Base-by-base conservation (phyloP, 2,888 invertebrate species). In the Tipula lateralis region DNA sequence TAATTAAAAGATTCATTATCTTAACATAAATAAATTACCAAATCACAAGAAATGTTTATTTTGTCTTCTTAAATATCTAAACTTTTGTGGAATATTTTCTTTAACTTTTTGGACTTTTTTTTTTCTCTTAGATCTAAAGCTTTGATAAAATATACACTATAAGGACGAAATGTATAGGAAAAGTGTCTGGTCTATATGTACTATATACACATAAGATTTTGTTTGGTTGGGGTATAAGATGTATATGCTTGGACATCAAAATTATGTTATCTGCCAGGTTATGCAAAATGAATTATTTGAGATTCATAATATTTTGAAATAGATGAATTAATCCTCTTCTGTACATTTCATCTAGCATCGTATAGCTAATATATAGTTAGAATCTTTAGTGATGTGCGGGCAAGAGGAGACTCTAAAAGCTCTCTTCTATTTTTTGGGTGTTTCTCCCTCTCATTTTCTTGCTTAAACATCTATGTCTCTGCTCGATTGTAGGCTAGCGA, bases 1-100 rank as follows among this genome's bases (percentile, higher is more conserved):
- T 66, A 66, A 66, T 66, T 66, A 66, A 66, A 66, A 66, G 66
- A 66, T 66, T 66, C 66, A 66, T 66, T 66, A 66, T 66, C 66
- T 66, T 9, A 66, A 66, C 66, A 24, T 66, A 66, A 66, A 66
- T 66, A 66, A 66, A 66, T 66, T 66, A 66, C 66, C 66, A 66
- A 66, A 66, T 66, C 66, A 66, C 66, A 66, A 66, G 66, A 66
- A 66, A 66, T 66, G 24, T 66, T 66, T 66, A 24, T 66, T 66
- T 24, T 66, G 66, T 24, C 66, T 66, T 66, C 66, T 66, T 66
- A 66, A 24, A 66, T 66, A 66, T 66, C 66, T 66, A 66, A 66
- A 66, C 24, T 66, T 66, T 24, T 66, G 24, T 66, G 66, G 66
- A 66, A 66, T 66, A 66, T 66, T 66, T 66, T 66, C 66, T 66